These are phyloP conservation scores for Drosophila putrida DNA, from an alignment of 2,888 invertebrate species.

Conservation along the genomic window DNA sequence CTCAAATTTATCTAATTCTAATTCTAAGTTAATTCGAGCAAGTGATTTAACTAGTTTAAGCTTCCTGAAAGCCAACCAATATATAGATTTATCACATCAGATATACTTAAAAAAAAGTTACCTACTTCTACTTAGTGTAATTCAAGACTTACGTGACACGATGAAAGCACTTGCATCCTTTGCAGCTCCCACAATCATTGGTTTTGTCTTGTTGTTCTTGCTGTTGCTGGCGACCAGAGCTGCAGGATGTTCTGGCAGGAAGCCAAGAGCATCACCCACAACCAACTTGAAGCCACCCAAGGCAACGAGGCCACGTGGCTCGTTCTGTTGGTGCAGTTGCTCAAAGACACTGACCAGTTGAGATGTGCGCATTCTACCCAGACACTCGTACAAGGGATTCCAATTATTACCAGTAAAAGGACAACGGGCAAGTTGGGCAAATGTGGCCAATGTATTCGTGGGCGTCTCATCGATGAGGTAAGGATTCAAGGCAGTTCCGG, in stretches of 20 bases:
- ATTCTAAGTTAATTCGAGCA: no score
- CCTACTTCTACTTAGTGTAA: background rate
- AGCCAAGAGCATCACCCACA: slow-evolving; percentile 82
- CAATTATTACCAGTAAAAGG: slow-evolving; percentile 43
- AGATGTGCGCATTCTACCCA: slow-evolving; percentile 74
- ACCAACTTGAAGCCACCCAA: slow-evolving; percentile 82
- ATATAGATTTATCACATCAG: no score
- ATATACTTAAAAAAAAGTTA: no score
- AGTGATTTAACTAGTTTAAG: no score
- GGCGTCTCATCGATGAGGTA: slow-evolving; percentile 86
- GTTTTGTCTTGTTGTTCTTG: slow-evolving; percentile 65
- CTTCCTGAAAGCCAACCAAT: no score
- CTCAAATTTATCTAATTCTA: no score
- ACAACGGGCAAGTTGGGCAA: slow-evolving; percentile 84
- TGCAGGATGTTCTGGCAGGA: slow-evolving; percentile 79
- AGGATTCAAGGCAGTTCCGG: slow-evolving; percentile 86
- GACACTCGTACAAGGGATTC: slow-evolving; percentile 61
- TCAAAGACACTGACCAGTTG: slow-evolving; percentile 74
- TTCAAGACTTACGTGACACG: slow-evolving; percentile 82
- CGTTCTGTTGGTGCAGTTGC: slow-evolving; percentile 74
- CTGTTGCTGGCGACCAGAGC: slow-evolving; percentile 65
- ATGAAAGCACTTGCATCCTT: slow-evolving; percentile 86
- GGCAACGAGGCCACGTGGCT: slow-evolving; percentile 65
- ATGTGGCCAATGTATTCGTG: slow-evolving; percentile 80
- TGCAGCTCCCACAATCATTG: slow-evolving; percentile 85